Conservation (phyloP, 64 coral and sea anemone species). For the Pocillopora verrucosa region DNA sequence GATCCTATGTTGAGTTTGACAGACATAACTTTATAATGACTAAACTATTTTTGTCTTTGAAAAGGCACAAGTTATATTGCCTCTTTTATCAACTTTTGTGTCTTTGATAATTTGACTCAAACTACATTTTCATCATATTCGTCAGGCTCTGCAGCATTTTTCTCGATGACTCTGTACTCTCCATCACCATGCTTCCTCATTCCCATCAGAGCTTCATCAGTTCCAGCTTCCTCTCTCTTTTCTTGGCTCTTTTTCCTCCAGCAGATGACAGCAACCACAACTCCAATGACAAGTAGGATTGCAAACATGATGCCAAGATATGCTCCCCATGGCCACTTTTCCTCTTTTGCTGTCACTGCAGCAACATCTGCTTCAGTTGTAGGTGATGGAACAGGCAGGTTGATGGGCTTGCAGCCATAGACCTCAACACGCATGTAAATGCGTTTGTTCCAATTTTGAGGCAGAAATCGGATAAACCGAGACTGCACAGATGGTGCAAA, state of each 20-base stretch:
- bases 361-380: neutral
- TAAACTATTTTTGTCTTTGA: neutral
- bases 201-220: constrained; percentile 12
- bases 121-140: constrained; percentile 31
- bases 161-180: constrained; percentile 13
- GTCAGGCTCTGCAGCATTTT: constrained; percentile 21
- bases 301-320: constrained; percentile 44
- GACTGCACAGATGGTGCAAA: neutral
- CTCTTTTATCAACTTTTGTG: neutral
- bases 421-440: constrained; percentile 46
- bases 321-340: constrained; percentile 32
- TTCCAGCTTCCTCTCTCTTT: neutral
- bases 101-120: constrained; percentile 1
- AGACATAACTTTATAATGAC: too few species aligned
- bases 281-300: constrained; percentile 14
- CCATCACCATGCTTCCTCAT: neutral
- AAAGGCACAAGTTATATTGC: neutral
- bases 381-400: neutral
- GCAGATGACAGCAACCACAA: constrained; percentile 27
- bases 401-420: constrained; percentile 14
- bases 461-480: constrained; percentile 40
- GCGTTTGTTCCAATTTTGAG: neutral
- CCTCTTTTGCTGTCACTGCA: constrained; percentile 3
- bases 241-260: constrained; percentile 42
- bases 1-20: too few species aligned